Evolutionary conservation across 2,113 vertebrate genomes (phyloP).

Genomic region (Callopanchax toddi): DNA sequence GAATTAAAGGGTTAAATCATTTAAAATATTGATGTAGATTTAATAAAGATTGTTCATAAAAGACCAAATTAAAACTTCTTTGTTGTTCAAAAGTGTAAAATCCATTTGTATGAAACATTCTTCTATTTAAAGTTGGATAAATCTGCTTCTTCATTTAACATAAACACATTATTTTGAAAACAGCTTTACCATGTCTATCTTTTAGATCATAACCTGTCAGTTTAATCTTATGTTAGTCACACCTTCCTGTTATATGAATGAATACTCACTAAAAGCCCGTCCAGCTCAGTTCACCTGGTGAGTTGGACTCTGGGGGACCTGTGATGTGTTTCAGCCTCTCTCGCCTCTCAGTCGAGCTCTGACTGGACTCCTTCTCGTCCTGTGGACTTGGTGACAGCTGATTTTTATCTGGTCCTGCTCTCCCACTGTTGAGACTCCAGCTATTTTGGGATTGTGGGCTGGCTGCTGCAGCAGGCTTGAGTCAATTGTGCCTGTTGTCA

Average conservation of each 20-base stretch:
- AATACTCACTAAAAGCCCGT: constrained; percentile 61
- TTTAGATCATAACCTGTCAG: neutral
- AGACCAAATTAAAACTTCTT: neutral
- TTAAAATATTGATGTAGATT: no score
- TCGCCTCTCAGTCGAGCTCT: constrained; percentile 30
- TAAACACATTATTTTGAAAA: no score
- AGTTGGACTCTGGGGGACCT: constrained; percentile 26
- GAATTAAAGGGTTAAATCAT: no score
- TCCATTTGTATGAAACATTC: neutral
- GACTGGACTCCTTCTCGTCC: constrained; percentile 73
- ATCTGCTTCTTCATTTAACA: neutral
- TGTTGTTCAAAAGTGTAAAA: neutral
- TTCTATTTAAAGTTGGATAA: neutral
- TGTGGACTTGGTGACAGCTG: constrained; percentile 78
- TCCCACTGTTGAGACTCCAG: constrained; percentile 45
- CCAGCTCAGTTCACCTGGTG: constrained; percentile 17
- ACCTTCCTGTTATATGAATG: neutral
- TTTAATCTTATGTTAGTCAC: neutral
- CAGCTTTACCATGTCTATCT: neutral
- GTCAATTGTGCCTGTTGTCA: constrained; percentile 82
- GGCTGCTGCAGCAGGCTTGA: constrained; percentile 78
- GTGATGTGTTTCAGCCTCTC: constrained; percentile 30
- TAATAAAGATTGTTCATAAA: no score
- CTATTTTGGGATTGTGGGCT: constrained; percentile 86
- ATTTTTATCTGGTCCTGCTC: constrained; percentile 84